Conservation (phyloP, 2,888 invertebrate species). For the Theretra japonica region DNA sequence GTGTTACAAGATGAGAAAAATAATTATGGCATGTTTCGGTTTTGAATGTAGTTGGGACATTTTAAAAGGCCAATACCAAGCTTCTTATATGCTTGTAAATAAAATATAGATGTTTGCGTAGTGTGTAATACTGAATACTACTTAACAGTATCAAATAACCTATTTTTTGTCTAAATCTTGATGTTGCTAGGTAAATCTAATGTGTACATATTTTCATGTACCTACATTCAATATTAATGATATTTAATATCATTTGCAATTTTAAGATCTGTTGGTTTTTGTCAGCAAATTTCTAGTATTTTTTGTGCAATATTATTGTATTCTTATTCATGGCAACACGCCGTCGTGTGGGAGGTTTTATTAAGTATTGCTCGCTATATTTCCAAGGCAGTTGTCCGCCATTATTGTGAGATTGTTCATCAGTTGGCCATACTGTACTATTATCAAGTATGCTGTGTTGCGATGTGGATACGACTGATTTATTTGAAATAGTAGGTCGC, state of each 20-base stretch:
- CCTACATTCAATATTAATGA: constrained; percentile 56
- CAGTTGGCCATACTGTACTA: constrained; percentile 59
- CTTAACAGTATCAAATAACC: constrained; percentile 18
- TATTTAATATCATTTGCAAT: constrained; percentile 77
- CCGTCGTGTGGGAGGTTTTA: constrained; percentile 40
- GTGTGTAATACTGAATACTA: constrained; percentile 50
- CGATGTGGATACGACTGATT: constrained; percentile 66
- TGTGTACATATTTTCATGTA: constrained; percentile 29
- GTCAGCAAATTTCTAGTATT: constrained; percentile 55
- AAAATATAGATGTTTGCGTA: constrained; percentile 56
- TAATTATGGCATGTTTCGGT: constrained; percentile 33
- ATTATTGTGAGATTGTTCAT: constrained; percentile 44
- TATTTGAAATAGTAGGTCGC: constrained; percentile 59
- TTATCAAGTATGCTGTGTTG: constrained; percentile 62
- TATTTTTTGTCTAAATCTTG: constrained; percentile 22
- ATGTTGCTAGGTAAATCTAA: constrained; percentile 28
- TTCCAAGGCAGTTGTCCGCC: constrained; percentile 44
- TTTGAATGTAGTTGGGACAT: neutral
- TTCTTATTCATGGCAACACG: constrained; percentile 46
- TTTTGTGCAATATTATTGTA: constrained; percentile 66
- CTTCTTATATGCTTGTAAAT: constrained; percentile 11
- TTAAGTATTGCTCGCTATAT: constrained; percentile 33
- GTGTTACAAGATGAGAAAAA: constrained; percentile 47
- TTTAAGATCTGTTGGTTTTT: constrained; percentile 62
- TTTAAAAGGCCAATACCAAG: constrained; percentile 2